These are phyloP conservation scores for Sebastes nivosus DNA, from an alignment of 2,797 vertebrate species.

Conservation along the genomic window DNA sequence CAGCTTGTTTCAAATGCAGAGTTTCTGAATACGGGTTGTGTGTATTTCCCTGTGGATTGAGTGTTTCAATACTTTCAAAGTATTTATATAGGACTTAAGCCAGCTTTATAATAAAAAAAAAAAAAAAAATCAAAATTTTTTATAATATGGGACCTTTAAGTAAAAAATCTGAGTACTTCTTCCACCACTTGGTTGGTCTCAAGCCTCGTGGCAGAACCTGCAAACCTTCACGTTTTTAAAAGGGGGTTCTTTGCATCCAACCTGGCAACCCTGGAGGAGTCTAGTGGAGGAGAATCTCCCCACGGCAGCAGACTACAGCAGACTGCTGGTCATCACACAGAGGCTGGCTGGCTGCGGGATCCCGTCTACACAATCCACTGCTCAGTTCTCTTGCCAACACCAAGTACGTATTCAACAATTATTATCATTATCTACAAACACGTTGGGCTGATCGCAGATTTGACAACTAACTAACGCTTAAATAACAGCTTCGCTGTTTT, in stretches of 20 bases:
- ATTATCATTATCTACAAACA: not conserved
- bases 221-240: conserved; percentile 5
- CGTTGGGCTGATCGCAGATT: accelerated
- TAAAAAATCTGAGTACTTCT: too few species aligned
- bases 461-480: not conserved
- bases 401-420: conserved; percentile 57
- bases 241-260: conserved; percentile 1
- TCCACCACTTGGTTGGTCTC: too few species aligned
- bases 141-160: too few species aligned
- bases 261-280: conserved; percentile 68
- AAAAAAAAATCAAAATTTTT: too few species aligned
- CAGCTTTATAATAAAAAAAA: too few species aligned
- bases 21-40: too few species aligned
- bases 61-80: too few species aligned
- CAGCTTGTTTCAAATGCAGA: too few species aligned
- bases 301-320: conserved; percentile 29
- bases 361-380: conserved; percentile 44
- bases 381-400: conserved; percentile 26
- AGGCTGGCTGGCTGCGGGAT: conserved; percentile 40
- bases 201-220: not conserved
- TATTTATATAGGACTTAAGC: too few species aligned
- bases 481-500: not conserved
- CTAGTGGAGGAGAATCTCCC: conserved; percentile 55
- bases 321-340: conserved; percentile 57
- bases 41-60: too few species aligned